phyloP scores from a whole-genome alignment of 2,888 invertebrate genomes.

The Ophioninae sp. region DNA sequence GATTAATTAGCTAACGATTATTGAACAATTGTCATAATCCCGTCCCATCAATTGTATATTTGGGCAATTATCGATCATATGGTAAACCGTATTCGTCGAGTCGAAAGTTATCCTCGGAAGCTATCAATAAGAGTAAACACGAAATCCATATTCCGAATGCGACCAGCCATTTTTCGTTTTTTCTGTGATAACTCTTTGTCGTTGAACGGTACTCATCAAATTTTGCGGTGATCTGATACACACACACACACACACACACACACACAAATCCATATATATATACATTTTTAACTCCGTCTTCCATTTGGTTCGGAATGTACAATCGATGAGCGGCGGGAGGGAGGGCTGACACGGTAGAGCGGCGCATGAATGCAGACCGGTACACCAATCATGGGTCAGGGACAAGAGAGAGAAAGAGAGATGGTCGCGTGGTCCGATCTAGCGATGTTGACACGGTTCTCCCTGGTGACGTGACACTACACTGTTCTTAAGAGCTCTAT shows the following conservation, averaged over 20 bases:
- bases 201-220: constrained; percentile 33
- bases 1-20: too few relatives aligned
- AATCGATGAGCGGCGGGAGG: constrained; percentile 16
- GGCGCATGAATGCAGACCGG: not conserved
- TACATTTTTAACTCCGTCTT: constrained; percentile 16
- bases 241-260: too few relatives aligned
- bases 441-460: constrained; percentile 40
- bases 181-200: constrained; percentile 17
- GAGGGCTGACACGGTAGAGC: too few relatives aligned
- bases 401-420: constrained; percentile 17
- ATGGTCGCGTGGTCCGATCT: constrained; percentile 20
- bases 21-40: too few relatives aligned
- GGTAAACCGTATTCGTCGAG: too few relatives aligned
- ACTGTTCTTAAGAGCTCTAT: constrained; percentile 23
- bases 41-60: too few relatives aligned
- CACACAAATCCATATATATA: too few relatives aligned
- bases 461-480: constrained; percentile 30
- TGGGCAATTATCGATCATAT: too few relatives aligned
- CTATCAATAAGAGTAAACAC: not conserved
- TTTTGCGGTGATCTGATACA: constrained; percentile 24
- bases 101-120: not conserved
- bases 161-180: constrained; percentile 6
- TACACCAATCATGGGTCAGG: not conserved
- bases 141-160: not conserved
- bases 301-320: constrained; percentile 21